phyloP scores from a whole-genome alignment of 1,140 invertebrate species.

The Cylas formicarius region DNA sequence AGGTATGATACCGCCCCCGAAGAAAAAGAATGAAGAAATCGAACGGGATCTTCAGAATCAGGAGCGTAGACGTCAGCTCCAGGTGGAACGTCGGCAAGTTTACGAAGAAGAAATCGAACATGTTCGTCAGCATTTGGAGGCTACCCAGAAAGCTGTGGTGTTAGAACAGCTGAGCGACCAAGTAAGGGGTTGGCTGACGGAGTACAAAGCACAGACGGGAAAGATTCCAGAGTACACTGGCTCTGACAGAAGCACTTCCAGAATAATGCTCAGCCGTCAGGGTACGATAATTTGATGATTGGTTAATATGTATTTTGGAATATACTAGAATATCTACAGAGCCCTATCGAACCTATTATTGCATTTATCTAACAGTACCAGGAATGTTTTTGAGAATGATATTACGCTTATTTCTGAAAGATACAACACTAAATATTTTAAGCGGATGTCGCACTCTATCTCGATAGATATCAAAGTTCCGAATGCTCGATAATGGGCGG shows the following conservation, averaged over 20 bases:
- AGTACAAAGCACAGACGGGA: slow-evolving; percentile 70
- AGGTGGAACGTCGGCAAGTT: slow-evolving; percentile 48
- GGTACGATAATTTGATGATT: no score
- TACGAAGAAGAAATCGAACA: slow-evolving; percentile 54
- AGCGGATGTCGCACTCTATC: no score
- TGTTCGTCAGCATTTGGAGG: slow-evolving; percentile 53
- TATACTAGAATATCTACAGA: no score
- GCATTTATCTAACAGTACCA: no score
- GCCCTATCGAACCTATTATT: no score
- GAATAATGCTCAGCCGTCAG: slow-evolving; percentile 70
- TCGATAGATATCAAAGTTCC: no score
- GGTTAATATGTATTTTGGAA: no score
- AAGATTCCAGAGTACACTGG: slow-evolving; percentile 87
- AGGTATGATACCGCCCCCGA: slow-evolving; percentile 51
- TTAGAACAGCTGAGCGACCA: slow-evolving; percentile 78
- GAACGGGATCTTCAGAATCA: slow-evolving; percentile 47
- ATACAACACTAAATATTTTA: no score
- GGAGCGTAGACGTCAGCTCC: slow-evolving; percentile 50
- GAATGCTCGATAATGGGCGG: no score
- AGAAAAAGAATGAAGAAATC: slow-evolving; percentile 41
- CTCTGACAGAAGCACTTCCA: slow-evolving; percentile 81
- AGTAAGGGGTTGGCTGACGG: slow-evolving; percentile 76
- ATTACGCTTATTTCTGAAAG: no score
- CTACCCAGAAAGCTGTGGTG: slow-evolving; percentile 60
- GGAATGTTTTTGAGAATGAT: no score